Base-by-base conservation (phyloP, 2,888 invertebrate species). In the Dasypogon diadema region DNA sequence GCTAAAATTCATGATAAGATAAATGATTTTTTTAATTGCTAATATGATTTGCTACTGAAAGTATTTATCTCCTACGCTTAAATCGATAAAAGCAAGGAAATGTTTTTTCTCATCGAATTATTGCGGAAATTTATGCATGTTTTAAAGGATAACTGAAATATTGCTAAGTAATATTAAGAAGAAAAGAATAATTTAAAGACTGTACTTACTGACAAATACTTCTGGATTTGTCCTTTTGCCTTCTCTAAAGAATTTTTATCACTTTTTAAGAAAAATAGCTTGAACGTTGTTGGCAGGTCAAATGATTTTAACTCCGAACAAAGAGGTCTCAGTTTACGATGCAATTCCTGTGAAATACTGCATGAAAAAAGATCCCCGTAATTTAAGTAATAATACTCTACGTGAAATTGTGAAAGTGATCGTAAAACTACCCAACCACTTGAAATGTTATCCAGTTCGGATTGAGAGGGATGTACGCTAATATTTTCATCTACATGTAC, bases 211-310 rank as follows among this genome's bases (percentile, higher is more conserved):
- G 93, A 92, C 82, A 96, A 89, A 87, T 94, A 96, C 85, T 92
- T 93, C 86, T 96, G 95, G 82, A 96, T 92, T 84, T 93, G 92
- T 78, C 87, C 88, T 85, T 93, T 94, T 2, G 94, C 93, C 83
- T 93, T 95, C 79, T 95, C 95, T 81, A 96, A 85, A 1, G 93
- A 91, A 79, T 91, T 91, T 82, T 89, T 91, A 81, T 96, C 95
- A 72, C 91, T 92, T 85, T 95, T 96, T 18, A 93, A 91, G 82
- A 96, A 95, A 77, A 93, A 87, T 84, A 93, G 92, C 82, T 94
- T 95, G 79, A 93, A 90, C 2, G 93, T 91, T 10, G 94, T 93
- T 0, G 96, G 96, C 77, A 96, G 86, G 83, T 96, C 96, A 80
- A 94, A 87, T 80, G 91, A 92, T 85, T 93, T 93, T 54, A 96